These are phyloP conservation scores for Chalcosyrphus nemorum DNA, from an alignment of 2,888 invertebrate species.

Conservation along the genomic window DNA sequence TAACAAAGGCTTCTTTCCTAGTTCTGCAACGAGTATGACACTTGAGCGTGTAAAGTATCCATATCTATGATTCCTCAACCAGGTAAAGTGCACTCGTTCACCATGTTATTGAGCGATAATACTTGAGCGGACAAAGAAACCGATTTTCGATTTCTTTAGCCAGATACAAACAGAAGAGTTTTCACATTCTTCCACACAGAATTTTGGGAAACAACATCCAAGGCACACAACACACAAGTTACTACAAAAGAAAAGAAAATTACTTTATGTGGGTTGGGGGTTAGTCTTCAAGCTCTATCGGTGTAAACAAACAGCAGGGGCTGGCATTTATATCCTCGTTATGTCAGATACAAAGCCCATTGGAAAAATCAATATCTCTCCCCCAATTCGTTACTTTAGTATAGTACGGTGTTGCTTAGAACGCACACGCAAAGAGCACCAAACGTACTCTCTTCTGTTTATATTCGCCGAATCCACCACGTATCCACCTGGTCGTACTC, in stretches of 20 bases:
- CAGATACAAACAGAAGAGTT: conserved; percentile 16
- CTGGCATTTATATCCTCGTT: conserved; percentile 10
- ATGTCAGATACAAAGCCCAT: not conserved
- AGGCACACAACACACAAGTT: conserved; percentile 1
- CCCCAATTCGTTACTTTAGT: conserved; percentile 17
- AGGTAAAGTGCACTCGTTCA: conserved; percentile 64
- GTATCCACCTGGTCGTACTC: conserved; percentile 69
- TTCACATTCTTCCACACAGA: not conserved
- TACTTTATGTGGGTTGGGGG: conserved; percentile 21
- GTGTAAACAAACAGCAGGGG: conserved; percentile 48
- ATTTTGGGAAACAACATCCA: conserved; percentile 19
- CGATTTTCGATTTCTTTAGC: conserved; percentile 32
- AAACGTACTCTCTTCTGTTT: conserved; percentile 51
- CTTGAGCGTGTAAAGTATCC: conserved; percentile 39
- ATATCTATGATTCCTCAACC: conserved; percentile 64
- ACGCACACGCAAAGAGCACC: conserved; percentile 72
- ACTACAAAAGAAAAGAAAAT: too few species aligned
- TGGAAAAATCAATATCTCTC: conserved; percentile 66
- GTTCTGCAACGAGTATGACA: not conserved
- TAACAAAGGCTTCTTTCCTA: conserved; percentile 20
- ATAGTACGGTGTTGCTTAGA: conserved; percentile 35
- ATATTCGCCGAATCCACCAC: conserved; percentile 31
- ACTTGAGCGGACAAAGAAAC: conserved; percentile 44
- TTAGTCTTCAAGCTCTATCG: conserved; percentile 3
- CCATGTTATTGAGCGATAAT: conserved; percentile 57